phyloP scores from a whole-genome alignment of 1,140 invertebrate genomes.

The Papilio glaucus region DNA sequence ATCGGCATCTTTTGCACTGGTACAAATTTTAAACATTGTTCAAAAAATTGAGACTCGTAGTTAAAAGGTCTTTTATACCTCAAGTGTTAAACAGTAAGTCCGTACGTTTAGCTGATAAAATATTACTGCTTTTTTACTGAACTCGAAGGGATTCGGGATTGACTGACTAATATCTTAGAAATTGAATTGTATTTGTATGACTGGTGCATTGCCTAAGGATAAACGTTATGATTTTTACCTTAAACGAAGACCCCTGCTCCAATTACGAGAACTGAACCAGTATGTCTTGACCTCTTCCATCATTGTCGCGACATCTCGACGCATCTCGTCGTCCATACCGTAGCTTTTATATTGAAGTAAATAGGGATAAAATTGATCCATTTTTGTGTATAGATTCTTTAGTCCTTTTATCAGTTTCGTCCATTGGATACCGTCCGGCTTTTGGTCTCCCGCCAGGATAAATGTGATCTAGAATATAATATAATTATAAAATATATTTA shows the following conservation, averaged over 20 bases:
- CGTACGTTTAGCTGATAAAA: too few species aligned
- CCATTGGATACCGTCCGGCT: constrained; percentile 65
- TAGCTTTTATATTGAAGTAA: constrained; percentile 66
- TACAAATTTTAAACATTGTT: too few species aligned
- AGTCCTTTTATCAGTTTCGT: constrained; percentile 66
- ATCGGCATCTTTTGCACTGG: too few species aligned
- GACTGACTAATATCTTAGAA: too few species aligned
- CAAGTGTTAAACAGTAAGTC: too few species aligned
- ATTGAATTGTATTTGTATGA: too few species aligned
- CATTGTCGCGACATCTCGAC: constrained; percentile 43
- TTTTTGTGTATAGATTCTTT: constrained; percentile 63
- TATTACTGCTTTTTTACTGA: too few species aligned
- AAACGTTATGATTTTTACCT: constrained; percentile 52
- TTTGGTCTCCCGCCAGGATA: constrained; percentile 50
- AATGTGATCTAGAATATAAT: constrained; percentile 55
- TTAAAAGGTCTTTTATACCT: too few species aligned
- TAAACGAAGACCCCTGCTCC: constrained; percentile 58
- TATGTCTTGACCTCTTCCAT: constrained; percentile 53
- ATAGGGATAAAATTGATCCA: constrained; percentile 50
- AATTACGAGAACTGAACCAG: constrained; percentile 63
- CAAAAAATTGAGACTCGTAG: too few species aligned
- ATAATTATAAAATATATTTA: neutral
- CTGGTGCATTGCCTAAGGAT: too few species aligned
- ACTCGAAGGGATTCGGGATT: too few species aligned
- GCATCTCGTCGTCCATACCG: constrained; percentile 54